phyloP scores from a whole-genome alignment of 1,140 invertebrate genomes.

The Penaeus vannamei region DNA sequence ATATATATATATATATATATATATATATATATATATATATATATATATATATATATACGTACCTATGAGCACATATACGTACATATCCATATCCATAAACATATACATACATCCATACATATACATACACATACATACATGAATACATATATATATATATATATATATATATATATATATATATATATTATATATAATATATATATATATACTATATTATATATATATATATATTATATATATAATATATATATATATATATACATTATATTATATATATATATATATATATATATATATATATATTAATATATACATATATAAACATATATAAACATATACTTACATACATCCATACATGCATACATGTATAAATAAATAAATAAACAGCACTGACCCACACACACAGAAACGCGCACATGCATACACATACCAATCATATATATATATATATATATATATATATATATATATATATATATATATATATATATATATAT shows the following conservation, averaged over 20 bases:
- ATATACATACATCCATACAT: background rate
- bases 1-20: background rate
- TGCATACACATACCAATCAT: no score
- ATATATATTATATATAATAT: no score
- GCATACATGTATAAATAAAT: background rate
- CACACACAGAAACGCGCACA: no score
- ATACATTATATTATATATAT: background rate
- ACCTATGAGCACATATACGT: background rate
- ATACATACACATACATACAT: background rate
- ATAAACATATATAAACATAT: conserved; percentile 17
- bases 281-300: background rate
- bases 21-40: conserved; percentile 16
- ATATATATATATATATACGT: conserved; percentile 30
- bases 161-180: background rate
- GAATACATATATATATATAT: background rate
- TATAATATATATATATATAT: background rate
- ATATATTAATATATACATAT: background rate
- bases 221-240: no score
- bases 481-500: no score
- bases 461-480: no score
- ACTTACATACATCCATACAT: background rate
- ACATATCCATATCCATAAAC: background rate
- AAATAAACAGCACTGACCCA: no score
- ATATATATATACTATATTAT: background rate
- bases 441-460: no score